Conservation (phyloP, 2,888 invertebrate genomes). For the Biston betularia region DNA sequence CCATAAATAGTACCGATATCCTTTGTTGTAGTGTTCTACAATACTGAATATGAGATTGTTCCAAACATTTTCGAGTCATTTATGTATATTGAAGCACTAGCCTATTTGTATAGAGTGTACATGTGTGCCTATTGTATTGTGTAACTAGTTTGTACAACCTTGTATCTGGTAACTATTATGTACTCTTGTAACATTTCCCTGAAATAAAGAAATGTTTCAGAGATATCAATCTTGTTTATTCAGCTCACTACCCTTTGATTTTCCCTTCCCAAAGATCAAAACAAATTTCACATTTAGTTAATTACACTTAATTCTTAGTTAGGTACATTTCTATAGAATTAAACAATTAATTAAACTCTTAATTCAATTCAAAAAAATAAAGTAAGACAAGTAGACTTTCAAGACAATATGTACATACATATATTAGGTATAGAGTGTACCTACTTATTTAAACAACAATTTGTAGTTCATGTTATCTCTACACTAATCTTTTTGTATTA, state of each 20-base stretch:
- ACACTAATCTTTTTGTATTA: too few species aligned
- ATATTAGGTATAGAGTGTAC: too few species aligned
- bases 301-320: background rate
- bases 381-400: too few species aligned
- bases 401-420: too few species aligned
- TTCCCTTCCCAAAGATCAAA: conserved; percentile 44
- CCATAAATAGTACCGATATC: conserved; percentile 1
- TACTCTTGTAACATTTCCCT: conserved; percentile 74
- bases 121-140: conserved; percentile 52
- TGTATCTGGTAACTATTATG: conserved; percentile 60
- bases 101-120: conserved; percentile 40
- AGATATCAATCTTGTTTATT: conserved; percentile 72
- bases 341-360: too few species aligned
- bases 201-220: conserved; percentile 78
- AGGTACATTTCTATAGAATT: background rate
- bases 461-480: too few species aligned
- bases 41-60: conserved; percentile 27
- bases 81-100: conserved; percentile 41
- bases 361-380: too few species aligned
- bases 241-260: conserved; percentile 51
- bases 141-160: conserved; percentile 57
- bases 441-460: too few species aligned
- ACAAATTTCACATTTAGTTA: background rate
- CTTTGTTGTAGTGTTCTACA: conserved; percentile 27
- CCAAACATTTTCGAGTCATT: conserved; percentile 50